Evolutionary conservation across 2,797 vertebrate species (phyloP), one percentile per base, ranked within the genome.

Genomic region (Acanthopagrus latus): DNA sequence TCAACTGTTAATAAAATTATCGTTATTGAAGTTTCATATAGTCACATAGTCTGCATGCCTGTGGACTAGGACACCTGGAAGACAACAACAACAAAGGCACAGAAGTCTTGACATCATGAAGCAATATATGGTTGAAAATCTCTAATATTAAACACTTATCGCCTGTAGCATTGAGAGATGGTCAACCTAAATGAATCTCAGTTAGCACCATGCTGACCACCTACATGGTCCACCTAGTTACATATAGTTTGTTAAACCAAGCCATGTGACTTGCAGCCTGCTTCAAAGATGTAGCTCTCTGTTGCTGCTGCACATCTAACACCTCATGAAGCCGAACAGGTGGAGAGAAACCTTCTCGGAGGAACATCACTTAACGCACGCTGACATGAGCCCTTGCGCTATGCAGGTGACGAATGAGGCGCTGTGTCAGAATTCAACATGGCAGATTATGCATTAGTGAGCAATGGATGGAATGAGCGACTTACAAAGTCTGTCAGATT

Each of bases 401-500:
- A 27, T n/a, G 52, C 64, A 81, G 52, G 23, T 69, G 65, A 69
- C 29, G 58, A 48, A 74, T 62, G 74, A 73, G 56, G 52, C 2
- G 4, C 54, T 20, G 46, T n/a, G 65, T 50, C 64, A 69, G 33
- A 27, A 57, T 47, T 33, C 14, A 29, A 68, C 3, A 5, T 76
- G 56, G 65, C 43, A 56, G 60, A 29, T 17, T 63, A 65, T 33
- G 64, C 33, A 67, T 81, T 76, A 43, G 50, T 81, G 86, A 79
- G 64, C 14, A 82, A 86, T 90, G 91, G 76, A 86, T 88, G 90
- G 75, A 78, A 90, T 92, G 90, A 25, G 57, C 80, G 94, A 98
- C 97, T 98, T 94, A 98, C 97, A 97, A 23, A 85, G 92, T 57
- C 93, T 92, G 91, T 94, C 89, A 29, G 93, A 93, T 87, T 99